Base-by-base conservation (phyloP, 2,113 vertebrate genomes). In the Bungarus multicinctus region DNA sequence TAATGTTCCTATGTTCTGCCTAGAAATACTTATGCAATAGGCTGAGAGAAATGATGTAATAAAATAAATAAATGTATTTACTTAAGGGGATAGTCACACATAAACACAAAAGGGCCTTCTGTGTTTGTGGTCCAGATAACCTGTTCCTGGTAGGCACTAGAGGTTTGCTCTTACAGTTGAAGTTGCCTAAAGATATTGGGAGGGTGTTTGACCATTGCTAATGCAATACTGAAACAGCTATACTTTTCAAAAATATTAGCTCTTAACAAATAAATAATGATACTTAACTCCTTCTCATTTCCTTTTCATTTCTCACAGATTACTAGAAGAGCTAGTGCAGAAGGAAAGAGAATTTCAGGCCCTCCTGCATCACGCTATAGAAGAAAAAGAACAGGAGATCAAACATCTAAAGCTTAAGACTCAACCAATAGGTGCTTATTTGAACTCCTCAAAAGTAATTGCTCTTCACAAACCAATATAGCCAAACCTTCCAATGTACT, bases 301-400 rank as follows among this genome's bases (percentile, higher is more conserved):
- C 57, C 47, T 89, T 89, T 14, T 0, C 0, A 90, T 94, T 54
- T 92, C 92, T 90, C 95, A 4, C 96, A 99, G 99, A 96, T 96
- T 99, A 96, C 95, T 99, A 92, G 98, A 99, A 93, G 98, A 99
- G 96, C 94, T 99, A 93, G 94, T 99, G 96, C 98, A 98, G 94
- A 99, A 98, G 96, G 99, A 99, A 97, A 97, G 98, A 95, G 99
- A 99, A 97, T 99, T 99, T 91, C 99, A 99, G 95, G 96, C 97
- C 93, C 97, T 99, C 85, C 97, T 99, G 95, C 98, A 98, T 95
- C 99, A 98, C 96, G 98, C 99, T 94, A 98, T 99, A 97, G 98
- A 99, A 95, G 99, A 99, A 97, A 98, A 98, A 95, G 98, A 99
- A 89, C 98, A 98, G 94, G 99, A 99, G 96, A 99, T 99, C 97